Conservation (phyloP, 2,797 vertebrate genomes). For the Xiphophorus birchmanni region DNA sequence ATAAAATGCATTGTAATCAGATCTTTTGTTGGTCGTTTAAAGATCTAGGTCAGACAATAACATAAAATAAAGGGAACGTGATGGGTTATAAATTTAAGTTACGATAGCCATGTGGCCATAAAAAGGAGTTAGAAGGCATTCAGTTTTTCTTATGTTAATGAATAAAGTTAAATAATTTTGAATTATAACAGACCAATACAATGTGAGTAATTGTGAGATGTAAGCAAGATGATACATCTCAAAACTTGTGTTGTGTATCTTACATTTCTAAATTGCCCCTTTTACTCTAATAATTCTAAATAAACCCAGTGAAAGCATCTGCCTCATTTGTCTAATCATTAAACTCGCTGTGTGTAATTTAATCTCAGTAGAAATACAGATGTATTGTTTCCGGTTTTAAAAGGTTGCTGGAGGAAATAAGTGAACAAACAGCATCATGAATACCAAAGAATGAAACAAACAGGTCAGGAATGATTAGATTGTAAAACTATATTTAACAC, state of each 20-base stretch:
- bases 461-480: not conserved
- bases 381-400: not conserved
- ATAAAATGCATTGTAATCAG: constrained; percentile 63
- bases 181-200: not conserved
- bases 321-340: not conserved
- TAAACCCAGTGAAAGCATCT: not conserved
- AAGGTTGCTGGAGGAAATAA: not conserved
- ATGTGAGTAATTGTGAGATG: not conserved
- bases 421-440: not conserved
- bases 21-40: constrained; percentile 34
- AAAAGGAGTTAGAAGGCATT: constrained; percentile 11
- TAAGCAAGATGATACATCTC: not conserved
- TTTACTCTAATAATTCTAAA: not conserved
- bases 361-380: too few relatives aligned
- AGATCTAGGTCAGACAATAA: constrained; percentile 37
- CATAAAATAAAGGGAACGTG: constrained; percentile 39
- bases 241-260: not conserved
- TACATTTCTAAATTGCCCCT: not conserved
- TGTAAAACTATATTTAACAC: not conserved
- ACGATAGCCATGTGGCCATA: constrained; percentile 1
- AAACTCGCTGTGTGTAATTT: not conserved
- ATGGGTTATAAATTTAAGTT: constrained; percentile 15
- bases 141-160: not conserved
- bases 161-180: not conserved
- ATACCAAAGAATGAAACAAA: not conserved